A percentile compares a stretch with the other conserved stretches of the same genome.
Conservation (phyloP, 2,797 vertebrate species). For the Hippopotamyrus pictus region DNA sequence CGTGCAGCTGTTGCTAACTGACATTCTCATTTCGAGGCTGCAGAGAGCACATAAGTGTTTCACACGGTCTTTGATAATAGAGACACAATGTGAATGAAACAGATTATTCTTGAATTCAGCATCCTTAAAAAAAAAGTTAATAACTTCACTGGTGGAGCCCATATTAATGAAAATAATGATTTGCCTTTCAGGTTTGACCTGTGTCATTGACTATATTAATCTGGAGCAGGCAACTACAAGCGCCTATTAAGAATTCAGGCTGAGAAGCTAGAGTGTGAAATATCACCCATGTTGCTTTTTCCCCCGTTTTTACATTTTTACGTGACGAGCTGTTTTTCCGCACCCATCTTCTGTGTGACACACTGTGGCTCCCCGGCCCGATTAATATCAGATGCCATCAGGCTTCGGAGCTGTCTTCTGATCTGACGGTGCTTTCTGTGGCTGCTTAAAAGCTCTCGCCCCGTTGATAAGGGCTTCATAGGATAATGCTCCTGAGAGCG, state of each 20-base stretch:
- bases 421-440: not conserved
- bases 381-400: not conserved
- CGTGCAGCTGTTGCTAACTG: not conserved
- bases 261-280: not conserved
- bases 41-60: not conserved
- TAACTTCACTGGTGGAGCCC: not conserved
- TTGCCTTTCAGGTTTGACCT: not conserved
- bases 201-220: not conserved
- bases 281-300: not conserved
- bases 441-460: not conserved
- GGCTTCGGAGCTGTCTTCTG: not conserved
- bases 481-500: not conserved
- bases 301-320: not conserved
- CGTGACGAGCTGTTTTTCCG: not conserved
- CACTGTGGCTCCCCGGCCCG: not conserved
- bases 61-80: not conserved
- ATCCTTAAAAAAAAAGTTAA: not conserved
- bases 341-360: not conserved
- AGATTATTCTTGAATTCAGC: not conserved
- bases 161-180: slow-evolving; percentile 5
- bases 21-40: not conserved
- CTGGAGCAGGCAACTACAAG: not conserved
- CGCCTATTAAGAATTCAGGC: not conserved
- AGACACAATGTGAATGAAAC: not conserved
- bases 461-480: not conserved